Evolutionary conservation across 2,797 vertebrate genomes (phyloP).

Genomic region (Bryconaethiops microstoma): DNA sequence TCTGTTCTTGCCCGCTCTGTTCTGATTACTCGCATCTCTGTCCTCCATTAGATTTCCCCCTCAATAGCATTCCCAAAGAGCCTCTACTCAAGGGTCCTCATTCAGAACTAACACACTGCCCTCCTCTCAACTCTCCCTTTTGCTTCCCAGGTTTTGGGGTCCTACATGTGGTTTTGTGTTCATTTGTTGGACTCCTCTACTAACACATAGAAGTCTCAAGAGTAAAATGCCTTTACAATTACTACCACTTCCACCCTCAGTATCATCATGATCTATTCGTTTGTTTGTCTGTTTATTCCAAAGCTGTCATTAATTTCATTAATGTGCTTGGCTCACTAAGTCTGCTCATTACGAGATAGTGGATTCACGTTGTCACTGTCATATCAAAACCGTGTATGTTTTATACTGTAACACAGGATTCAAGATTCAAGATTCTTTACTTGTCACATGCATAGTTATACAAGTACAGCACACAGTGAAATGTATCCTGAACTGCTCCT

Average conservation of each 20-base stretch:
- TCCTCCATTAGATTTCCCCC: constrained; percentile 70
- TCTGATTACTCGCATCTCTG: constrained; percentile 80
- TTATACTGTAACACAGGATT: background rate
- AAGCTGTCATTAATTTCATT: constrained; percentile 10
- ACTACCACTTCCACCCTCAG: constrained; percentile 42
- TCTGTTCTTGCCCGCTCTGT: constrained; percentile 71
- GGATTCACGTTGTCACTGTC: background rate
- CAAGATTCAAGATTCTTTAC: too few relatives aligned
- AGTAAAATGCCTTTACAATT: constrained; percentile 50
- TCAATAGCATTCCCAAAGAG: constrained; percentile 61
- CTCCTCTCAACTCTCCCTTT: background rate
- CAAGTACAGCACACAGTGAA: too few relatives aligned
- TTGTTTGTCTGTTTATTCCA: constrained; percentile 42
- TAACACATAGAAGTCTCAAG: constrained; percentile 43
- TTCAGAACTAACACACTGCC: constrained; percentile 67
- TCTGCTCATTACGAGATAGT: constrained; percentile 3
- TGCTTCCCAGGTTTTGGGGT: constrained; percentile 49
- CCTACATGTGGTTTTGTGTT: constrained; percentile 43
- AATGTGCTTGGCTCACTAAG: background rate
- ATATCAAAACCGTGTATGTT: background rate
- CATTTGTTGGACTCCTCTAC: constrained; percentile 34
- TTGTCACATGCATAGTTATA: too few relatives aligned
- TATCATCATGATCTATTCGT: constrained; percentile 41
- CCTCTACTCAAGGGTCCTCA: constrained; percentile 63
- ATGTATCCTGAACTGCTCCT: too few relatives aligned